phyloP scores from a whole-genome alignment of 2,888 invertebrate genomes.

The Nomada flava region DNA sequence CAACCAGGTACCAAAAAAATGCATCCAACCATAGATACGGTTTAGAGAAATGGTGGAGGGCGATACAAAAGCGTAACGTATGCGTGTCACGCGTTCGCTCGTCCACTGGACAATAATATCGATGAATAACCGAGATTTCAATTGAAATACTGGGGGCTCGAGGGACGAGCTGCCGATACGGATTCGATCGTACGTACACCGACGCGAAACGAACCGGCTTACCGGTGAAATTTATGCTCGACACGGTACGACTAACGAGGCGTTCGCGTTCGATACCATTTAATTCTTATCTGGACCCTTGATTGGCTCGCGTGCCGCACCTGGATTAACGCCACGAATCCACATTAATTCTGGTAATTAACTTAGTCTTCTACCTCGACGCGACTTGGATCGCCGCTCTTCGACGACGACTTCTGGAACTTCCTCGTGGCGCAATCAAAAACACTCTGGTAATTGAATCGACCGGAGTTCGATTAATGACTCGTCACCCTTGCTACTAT shows the following conservation, averaged over 20 bases:
- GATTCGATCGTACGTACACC: constrained; percentile 32
- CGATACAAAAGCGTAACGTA: constrained; percentile 14
- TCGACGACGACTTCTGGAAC: constrained; percentile 28
- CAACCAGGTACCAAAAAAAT: neutral
- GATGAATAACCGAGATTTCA: constrained; percentile 48
- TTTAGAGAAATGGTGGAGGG: neutral
- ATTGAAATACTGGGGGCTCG: constrained; percentile 43
- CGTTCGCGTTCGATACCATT: constrained; percentile 68
- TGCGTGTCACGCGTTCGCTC: constrained; percentile 21
- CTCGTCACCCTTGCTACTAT: constrained; percentile 14
- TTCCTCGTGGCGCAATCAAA: constrained; percentile 16
- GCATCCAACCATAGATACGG: neutral
- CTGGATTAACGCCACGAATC: constrained; percentile 72
- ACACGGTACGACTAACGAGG: constrained; percentile 71
- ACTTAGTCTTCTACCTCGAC: constrained; percentile 56
- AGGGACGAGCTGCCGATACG: constrained; percentile 36
- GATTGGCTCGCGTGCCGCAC: constrained; percentile 78
- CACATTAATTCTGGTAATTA: constrained; percentile 75
- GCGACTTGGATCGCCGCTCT: constrained; percentile 45
- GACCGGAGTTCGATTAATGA: constrained; percentile 31
- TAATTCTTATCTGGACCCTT: constrained; percentile 76
- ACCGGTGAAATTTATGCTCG: constrained; percentile 68
- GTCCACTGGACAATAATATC: constrained; percentile 38
- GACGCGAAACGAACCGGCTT: constrained; percentile 47
- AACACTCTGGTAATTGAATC: constrained; percentile 30